These are phyloP conservation scores for Sclerurus mexicanus DNA, from an alignment of 2,113 vertebrate genomes.

Conservation along the genomic window DNA sequence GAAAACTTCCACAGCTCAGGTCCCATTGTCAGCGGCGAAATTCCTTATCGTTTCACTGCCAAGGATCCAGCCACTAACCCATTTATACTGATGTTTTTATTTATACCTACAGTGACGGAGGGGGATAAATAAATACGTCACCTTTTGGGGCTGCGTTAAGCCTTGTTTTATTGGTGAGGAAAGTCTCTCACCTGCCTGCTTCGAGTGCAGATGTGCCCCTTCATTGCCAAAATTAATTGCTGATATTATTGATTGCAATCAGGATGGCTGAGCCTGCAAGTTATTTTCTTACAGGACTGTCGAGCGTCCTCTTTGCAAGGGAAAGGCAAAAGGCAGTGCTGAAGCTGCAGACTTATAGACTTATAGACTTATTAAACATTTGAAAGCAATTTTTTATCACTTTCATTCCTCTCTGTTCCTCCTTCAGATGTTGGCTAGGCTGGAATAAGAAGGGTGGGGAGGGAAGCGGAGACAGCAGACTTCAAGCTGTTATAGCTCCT, in stretches of 20 bases:
- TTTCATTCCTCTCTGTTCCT: conserved; percentile 24
- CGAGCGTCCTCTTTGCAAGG: neutral
- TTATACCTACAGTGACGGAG: neutral
- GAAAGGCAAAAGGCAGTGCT: neutral
- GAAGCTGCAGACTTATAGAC: neutral
- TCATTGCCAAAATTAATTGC: neutral
- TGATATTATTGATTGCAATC: neutral
- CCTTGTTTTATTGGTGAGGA: neutral
- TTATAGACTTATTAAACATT: conserved; percentile 11
- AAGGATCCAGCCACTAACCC: neutral
- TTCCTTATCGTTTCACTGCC: neutral
- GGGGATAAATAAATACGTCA: neutral
- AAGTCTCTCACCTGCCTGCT: neutral
- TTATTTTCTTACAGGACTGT: neutral
- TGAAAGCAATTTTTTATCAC: neutral
- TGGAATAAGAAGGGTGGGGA: neutral
- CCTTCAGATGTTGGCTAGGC: neutral
- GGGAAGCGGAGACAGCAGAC: neutral
- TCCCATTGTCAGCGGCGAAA: neutral
- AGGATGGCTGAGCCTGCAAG: neutral
- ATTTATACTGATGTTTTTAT: neutral
- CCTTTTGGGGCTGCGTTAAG: neutral
- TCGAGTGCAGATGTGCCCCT: neutral
- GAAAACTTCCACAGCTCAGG: neutral
- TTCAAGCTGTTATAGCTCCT: neutral